phyloP scores from a whole-genome alignment of 2,888 invertebrate species.

The Galerucella nymphaeae region DNA sequence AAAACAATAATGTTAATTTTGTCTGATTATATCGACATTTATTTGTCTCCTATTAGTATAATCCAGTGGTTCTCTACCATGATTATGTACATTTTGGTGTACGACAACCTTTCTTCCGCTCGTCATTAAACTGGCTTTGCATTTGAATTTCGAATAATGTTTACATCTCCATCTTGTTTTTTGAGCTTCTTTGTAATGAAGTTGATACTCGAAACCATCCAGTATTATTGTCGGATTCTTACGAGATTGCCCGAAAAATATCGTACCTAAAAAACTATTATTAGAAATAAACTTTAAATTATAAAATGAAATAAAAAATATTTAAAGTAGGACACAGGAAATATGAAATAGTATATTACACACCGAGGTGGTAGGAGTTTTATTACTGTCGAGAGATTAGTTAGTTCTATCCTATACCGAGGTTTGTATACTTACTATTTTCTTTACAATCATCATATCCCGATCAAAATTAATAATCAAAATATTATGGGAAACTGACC shows the following conservation, averaged over 20 bases:
- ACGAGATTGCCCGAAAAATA: slow-evolving; percentile 50
- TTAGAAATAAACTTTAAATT: not conserved
- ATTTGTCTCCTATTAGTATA: slow-evolving; percentile 23
- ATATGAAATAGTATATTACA: too few species aligned
- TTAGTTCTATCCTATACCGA: too few species aligned
- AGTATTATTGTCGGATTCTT: slow-evolving; percentile 50
- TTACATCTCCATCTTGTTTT: slow-evolving; percentile 52
- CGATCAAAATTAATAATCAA: too few species aligned
- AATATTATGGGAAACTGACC: too few species aligned
- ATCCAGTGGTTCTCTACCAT: slow-evolving; percentile 27
- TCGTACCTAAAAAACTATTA: slow-evolving; percentile 27
- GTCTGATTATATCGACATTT: slow-evolving; percentile 15
- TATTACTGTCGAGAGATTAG: too few species aligned
- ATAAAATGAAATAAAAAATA: too few species aligned
- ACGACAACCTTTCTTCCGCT: slow-evolving; percentile 42
- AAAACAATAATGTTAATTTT: not conserved
- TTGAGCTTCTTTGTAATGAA: slow-evolving; percentile 42
- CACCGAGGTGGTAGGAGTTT: too few species aligned
- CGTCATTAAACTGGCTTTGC: slow-evolving; percentile 45
- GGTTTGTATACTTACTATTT: too few species aligned
- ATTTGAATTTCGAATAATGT: slow-evolving; percentile 41
- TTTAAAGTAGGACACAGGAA: too few species aligned
- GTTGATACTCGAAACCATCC: slow-evolving; percentile 47
- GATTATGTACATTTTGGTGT: slow-evolving; percentile 39
- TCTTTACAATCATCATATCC: too few species aligned